A percentile compares a stretch with the other conserved stretches of the same genome.
Evolutionary conservation across 2,113 vertebrate species (phyloP).

Genomic region (Leptocoma aspasia): DNA sequence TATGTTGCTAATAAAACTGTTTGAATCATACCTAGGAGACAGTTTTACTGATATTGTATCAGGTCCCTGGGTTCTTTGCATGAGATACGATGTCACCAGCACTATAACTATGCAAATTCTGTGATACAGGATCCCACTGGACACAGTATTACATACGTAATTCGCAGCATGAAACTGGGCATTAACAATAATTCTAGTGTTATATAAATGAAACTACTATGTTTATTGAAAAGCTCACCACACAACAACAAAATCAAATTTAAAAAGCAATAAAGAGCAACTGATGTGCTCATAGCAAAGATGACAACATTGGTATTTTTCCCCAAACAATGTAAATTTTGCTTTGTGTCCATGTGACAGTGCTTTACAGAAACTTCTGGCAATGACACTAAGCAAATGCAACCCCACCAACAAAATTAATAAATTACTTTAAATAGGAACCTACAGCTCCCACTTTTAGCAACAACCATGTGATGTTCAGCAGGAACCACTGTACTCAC

Average conservation of each 20-base stretch:
- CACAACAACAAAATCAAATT: constrained; percentile 23
- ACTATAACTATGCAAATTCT: constrained; percentile 66
- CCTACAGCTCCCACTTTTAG: background rate
- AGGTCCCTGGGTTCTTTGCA: constrained; percentile 53
- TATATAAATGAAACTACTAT: constrained; percentile 46
- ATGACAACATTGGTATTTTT: background rate
- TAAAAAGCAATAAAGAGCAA: constrained; percentile 55
- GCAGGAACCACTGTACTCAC: background rate
- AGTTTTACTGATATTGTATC: constrained; percentile 71
- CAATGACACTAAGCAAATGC: background rate
- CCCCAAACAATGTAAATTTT: background rate
- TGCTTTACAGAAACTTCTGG: background rate
- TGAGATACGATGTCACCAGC: constrained; percentile 61
- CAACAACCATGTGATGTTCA: background rate
- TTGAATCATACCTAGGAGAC: constrained; percentile 75
- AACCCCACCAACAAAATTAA: background rate
- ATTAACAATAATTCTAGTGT: constrained; percentile 36
- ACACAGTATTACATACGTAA: constrained; percentile 40
- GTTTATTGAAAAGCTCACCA: constrained; percentile 30
- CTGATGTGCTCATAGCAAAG: background rate
- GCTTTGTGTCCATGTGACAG: background rate
- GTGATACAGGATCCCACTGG: constrained; percentile 46
- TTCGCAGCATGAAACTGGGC: constrained; percentile 6
- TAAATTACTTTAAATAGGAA: background rate
- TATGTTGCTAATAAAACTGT: constrained; percentile 76